A percentile compares a stretch with the other conserved stretches of the same genome.
These are phyloP conservation scores for Athalia rosae DNA, from an alignment of 2,888 invertebrate species.

Conservation along the genomic window DNA sequence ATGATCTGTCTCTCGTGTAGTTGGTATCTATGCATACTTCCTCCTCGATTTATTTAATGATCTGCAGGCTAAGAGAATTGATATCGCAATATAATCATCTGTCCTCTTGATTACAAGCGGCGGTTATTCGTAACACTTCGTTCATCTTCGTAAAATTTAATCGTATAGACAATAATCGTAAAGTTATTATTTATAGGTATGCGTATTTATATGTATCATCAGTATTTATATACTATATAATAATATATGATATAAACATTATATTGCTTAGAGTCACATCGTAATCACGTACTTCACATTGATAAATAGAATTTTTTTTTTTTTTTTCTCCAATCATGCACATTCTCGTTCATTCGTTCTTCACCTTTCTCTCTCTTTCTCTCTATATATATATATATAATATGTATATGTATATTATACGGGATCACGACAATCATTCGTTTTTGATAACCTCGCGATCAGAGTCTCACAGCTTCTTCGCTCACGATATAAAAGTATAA, in stretches of 20 bases:
- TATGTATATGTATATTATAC: conserved; percentile 38
- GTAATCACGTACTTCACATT: conserved; percentile 53
- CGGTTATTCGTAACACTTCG: neutral
- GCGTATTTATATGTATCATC: neutral
- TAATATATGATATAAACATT: conserved; percentile 26
- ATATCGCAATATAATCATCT: too few relatives aligned
- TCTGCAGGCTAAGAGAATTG: too few relatives aligned
- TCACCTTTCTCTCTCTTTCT: conserved; percentile 68
- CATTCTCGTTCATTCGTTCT: conserved; percentile 43
- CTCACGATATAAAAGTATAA: conserved; percentile 72
- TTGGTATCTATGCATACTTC: too few relatives aligned
- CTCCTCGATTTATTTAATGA: too few relatives aligned
- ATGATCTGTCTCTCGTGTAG: neutral
- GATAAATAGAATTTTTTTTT: conserved; percentile 61
- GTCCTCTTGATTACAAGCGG: too few relatives aligned
- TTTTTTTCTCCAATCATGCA: conserved; percentile 47
- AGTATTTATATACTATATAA: conserved; percentile 2
- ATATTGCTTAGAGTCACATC: conserved; percentile 40
- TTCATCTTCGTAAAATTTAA: too few relatives aligned
- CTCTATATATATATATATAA: conserved; percentile 62
- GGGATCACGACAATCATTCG: conserved; percentile 34
- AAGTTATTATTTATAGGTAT: conserved; percentile 12
- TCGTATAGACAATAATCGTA: conserved; percentile 2
- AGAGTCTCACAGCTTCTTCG: conserved; percentile 54
- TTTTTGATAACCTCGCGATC: conserved; percentile 56